These are phyloP conservation scores for Ophiodon elongatus DNA, from an alignment of 2,113 vertebrate species.

Conservation along the genomic window DNA sequence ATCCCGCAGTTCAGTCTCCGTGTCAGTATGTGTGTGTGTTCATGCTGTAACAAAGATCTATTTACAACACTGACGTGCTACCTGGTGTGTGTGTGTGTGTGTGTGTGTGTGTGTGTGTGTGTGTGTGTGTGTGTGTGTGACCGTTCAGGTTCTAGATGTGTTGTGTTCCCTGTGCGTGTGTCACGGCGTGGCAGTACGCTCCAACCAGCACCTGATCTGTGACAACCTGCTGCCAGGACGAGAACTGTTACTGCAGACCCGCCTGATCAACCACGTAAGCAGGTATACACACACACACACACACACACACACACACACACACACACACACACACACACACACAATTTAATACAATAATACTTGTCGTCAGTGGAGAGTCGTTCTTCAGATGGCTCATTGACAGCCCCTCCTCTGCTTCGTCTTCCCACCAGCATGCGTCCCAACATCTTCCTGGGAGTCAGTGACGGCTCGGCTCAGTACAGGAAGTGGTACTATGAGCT, in stretches of 20 bases:
- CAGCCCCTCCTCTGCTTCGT: neutral
- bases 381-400: neutral
- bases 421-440: conserved; percentile 89
- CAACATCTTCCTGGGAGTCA: conserved; percentile 96
- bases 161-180: conserved; percentile 97
- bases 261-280: conserved; percentile 95
- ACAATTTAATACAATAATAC: too few species aligned
- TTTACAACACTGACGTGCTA: conserved; percentile 1
- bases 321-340: conserved; percentile 7
- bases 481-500: conserved; percentile 97
- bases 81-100: conserved; percentile 85
- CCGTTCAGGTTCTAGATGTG: conserved; percentile 92
- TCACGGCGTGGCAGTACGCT: conserved; percentile 94
- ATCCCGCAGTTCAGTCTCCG: neutral
- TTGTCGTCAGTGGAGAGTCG: neutral
- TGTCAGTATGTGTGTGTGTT: neutral
- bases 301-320: conserved; percentile 9
- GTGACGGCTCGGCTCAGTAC: conserved; percentile 96
- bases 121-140: conserved; percentile 26
- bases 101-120: conserved; percentile 88
- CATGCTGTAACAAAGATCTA: neutral
- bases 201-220: conserved; percentile 97
- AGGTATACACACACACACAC: conserved; percentile 83
- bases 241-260: conserved; percentile 93
- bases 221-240: conserved; percentile 96